Conservation (phyloP, 2,888 invertebrate genomes). For the Lepidochitona cinerea region DNA sequence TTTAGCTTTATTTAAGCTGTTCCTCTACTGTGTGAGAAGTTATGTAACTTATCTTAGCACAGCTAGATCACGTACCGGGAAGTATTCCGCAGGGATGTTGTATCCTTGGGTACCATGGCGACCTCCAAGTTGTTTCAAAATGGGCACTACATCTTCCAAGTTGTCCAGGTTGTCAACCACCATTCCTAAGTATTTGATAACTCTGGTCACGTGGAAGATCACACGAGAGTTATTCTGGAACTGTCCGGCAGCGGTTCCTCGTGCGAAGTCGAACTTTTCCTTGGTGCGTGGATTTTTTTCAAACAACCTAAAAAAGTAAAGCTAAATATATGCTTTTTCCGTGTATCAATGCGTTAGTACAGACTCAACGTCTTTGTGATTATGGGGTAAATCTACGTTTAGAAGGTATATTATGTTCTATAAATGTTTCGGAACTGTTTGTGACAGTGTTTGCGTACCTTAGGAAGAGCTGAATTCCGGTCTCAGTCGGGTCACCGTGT, state of each 20-base stretch:
- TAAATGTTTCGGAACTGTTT: neutral
- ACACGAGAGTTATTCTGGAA: constrained; percentile 11
- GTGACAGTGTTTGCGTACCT: too few species aligned
- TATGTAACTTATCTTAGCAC: neutral
- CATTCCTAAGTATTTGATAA: constrained; percentile 4
- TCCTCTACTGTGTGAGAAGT: neutral
- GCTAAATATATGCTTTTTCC: too few species aligned
- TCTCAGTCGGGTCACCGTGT: neutral
- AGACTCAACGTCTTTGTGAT: too few species aligned
- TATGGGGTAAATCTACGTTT: too few species aligned
- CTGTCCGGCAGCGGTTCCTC: constrained; percentile 6
- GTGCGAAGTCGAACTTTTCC: constrained; percentile 12
- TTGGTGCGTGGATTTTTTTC: neutral
- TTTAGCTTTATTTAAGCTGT: neutral
- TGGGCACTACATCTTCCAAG: constrained; percentile 11
- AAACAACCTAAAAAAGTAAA: constrained; percentile 6
- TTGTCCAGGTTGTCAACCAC: constrained; percentile 8
- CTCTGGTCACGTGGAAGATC: constrained; percentile 16
- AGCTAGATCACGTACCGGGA: constrained; percentile 3
- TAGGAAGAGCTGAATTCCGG: neutral
- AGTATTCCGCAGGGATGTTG: constrained; percentile 8
- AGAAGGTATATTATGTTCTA: too few species aligned
- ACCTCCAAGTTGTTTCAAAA: constrained; percentile 9
- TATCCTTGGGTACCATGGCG: constrained; percentile 9
- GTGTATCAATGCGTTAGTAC: too few species aligned